phyloP scores from a whole-genome alignment of 1,140 invertebrate species.

The Aphaenogaster ashmeadi region DNA sequence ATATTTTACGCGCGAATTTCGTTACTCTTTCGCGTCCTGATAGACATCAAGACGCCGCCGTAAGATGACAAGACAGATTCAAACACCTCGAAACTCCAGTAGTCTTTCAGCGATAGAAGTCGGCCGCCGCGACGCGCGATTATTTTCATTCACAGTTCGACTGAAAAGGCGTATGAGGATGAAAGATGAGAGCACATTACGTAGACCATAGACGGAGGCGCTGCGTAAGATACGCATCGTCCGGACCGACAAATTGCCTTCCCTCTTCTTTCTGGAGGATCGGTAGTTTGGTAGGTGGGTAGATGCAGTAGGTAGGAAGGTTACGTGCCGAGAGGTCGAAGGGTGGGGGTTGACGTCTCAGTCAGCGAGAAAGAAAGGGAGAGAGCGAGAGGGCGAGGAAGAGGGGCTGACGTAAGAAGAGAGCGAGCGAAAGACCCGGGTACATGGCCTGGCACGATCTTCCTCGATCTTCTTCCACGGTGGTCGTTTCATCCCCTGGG shows the following conservation, averaged over 20 bases:
- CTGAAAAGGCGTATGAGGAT: constrained; percentile 76
- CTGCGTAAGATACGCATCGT: constrained; percentile 82
- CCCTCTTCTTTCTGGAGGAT: constrained; percentile 73
- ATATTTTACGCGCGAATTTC: not conserved
- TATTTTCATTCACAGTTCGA: constrained; percentile 28
- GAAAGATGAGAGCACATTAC: constrained; percentile 81
- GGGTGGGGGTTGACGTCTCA: constrained; percentile 83
- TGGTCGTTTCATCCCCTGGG: constrained; percentile 65
- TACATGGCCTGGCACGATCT: constrained; percentile 60
- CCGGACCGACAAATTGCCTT: constrained; percentile 83
- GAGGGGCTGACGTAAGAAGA: constrained; percentile 33
- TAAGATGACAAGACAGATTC: constrained; percentile 5
- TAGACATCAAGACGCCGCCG: not conserved
- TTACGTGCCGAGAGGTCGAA: constrained; percentile 71
- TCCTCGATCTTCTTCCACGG: constrained; percentile 69
- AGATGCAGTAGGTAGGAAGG: constrained; percentile 75
- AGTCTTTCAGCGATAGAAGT: not conserved
- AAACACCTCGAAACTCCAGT: constrained; percentile 5
- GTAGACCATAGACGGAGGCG: constrained; percentile 77
- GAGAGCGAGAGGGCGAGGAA: constrained; percentile 36
- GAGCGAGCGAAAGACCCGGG: constrained; percentile 47
- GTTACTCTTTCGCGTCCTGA: not conserved
- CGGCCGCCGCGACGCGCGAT: constrained; percentile 16
- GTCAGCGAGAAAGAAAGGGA: constrained; percentile 73
- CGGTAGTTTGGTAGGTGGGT: constrained; percentile 74